A percentile compares a stretch with the other conserved stretches of the same genome.
These are phyloP conservation scores for Drosophila rubida DNA, from an alignment of 2,888 invertebrate genomes.

Conservation along the genomic window DNA sequence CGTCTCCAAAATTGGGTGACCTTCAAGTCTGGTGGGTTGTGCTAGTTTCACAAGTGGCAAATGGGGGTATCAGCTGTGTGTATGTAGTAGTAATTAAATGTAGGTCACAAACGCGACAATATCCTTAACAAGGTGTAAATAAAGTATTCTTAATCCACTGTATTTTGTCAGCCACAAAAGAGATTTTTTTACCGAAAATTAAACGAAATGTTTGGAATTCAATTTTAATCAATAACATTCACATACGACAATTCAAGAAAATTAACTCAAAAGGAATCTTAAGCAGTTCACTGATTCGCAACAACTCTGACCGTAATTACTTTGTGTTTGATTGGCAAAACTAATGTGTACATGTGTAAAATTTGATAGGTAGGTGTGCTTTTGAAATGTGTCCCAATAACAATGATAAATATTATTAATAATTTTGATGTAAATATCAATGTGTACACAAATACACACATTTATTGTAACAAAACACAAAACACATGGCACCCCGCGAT, in stretches of 20 bases:
- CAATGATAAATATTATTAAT: constrained; percentile 11
- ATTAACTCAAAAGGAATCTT: constrained; percentile 15
- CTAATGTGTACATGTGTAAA: constrained; percentile 8
- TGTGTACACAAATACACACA: constrained; percentile 35
- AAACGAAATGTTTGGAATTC: not conserved
- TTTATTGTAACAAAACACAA: constrained; percentile 32
- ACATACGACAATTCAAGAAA: not conserved
- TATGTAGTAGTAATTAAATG: constrained; percentile 50
- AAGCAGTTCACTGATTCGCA: constrained; percentile 1
- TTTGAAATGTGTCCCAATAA: not conserved
- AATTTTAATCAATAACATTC: not conserved
- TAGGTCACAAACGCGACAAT: constrained; percentile 65
- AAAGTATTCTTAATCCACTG: constrained; percentile 23
- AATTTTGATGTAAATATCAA: constrained; percentile 48
- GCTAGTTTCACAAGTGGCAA: constrained; percentile 36
- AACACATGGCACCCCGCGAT: constrained; percentile 28
- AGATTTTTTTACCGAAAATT: constrained; percentile 16
- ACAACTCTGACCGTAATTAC: constrained; percentile 6
- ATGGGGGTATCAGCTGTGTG: constrained; percentile 21
- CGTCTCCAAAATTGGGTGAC: constrained; percentile 40
- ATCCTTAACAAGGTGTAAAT: constrained; percentile 50
- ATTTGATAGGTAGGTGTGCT: constrained; percentile 5
- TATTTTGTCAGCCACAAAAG: constrained; percentile 18
- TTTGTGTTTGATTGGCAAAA: not conserved
- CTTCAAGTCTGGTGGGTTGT: constrained; percentile 47